Evolutionary conservation across 2,888 invertebrate species (phyloP).

Genomic region (Noctua pronuba): DNA sequence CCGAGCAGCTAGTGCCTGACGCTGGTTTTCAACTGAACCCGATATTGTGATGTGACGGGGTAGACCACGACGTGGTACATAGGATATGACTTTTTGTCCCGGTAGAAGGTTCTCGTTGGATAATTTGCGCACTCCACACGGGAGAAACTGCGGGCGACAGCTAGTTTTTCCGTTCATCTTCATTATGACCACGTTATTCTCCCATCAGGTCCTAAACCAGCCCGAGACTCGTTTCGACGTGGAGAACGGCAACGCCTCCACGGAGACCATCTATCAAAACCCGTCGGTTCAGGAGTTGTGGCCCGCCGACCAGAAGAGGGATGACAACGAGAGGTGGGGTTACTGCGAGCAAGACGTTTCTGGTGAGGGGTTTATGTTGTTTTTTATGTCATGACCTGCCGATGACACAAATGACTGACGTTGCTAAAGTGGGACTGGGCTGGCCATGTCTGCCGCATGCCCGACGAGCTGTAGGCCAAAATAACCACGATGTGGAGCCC

Average conservation of each 20-base stretch:
- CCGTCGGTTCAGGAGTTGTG: slow-evolving; percentile 74
- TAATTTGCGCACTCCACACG: neutral
- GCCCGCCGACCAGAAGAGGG: slow-evolving; percentile 67
- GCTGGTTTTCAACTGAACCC: no score
- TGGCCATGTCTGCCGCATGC: no score
- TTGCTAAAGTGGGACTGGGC: no score
- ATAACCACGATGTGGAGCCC: no score
- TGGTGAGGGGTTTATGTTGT: neutral
- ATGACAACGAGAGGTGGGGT: slow-evolving; percentile 62
- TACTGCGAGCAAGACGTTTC: slow-evolving; percentile 64
- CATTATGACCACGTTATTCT: neutral
- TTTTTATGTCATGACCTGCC: no score
- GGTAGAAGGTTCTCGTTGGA: neutral
- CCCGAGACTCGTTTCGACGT: slow-evolving; percentile 79
- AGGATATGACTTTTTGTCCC: neutral
- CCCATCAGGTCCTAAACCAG: slow-evolving; percentile 82
- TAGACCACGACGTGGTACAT: no score
- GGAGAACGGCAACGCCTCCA: slow-evolving; percentile 84
- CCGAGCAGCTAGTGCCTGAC: no score
- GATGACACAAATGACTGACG: no score
- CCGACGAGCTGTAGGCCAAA: no score
- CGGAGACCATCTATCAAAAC: slow-evolving; percentile 83
- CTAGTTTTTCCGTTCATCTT: neutral
- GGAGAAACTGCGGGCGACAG: neutral
- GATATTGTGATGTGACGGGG: no score